These are phyloP conservation scores for Zaprionus obscuricornis DNA, from an alignment of 2,888 invertebrate species.

Conservation along the genomic window DNA sequence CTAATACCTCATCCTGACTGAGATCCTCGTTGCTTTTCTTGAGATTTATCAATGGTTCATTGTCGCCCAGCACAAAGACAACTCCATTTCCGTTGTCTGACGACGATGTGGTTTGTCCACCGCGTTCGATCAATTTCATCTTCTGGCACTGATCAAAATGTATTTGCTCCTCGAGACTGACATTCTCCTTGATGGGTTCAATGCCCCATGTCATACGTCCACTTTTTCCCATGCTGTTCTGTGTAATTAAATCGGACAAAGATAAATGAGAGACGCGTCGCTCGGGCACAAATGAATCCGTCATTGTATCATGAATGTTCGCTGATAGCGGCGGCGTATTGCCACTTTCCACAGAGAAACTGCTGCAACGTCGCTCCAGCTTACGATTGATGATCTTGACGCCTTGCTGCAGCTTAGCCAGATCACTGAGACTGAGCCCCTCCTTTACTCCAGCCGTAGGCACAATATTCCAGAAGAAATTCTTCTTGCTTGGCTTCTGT, in stretches of 20 bases:
- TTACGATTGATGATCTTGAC: constrained; percentile 68
- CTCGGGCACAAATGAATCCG: constrained; percentile 50
- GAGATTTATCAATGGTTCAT: constrained; percentile 87
- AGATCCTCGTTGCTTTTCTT: constrained; percentile 84
- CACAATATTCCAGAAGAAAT: constrained; percentile 81
- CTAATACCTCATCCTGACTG: constrained; percentile 33
- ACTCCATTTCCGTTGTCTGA: constrained; percentile 83
- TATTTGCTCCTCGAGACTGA: constrained; percentile 81
- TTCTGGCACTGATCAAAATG: constrained; percentile 78
- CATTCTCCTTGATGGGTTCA: constrained; percentile 81
- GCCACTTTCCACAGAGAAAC: constrained; percentile 64
- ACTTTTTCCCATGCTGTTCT: constrained; percentile 82
- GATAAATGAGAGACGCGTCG: constrained; percentile 74
- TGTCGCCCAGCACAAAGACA: constrained; percentile 89
- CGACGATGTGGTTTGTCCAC: constrained; percentile 54
- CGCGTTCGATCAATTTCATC: constrained; percentile 72
- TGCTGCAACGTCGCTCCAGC: constrained; percentile 69
- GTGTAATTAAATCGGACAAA: constrained; percentile 82
- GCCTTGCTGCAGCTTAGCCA: constrained; percentile 70
- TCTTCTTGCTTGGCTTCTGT: constrained; percentile 51
- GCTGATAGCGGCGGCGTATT: constrained; percentile 7
- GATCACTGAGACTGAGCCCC: constrained; percentile 78
- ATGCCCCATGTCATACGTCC: constrained; percentile 83
- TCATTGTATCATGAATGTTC: constrained; percentile 8
- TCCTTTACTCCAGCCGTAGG: constrained; percentile 76